These are phyloP conservation scores for Drosophila prolongata DNA, from an alignment of 2,888 invertebrate species.

Conservation along the genomic window DNA sequence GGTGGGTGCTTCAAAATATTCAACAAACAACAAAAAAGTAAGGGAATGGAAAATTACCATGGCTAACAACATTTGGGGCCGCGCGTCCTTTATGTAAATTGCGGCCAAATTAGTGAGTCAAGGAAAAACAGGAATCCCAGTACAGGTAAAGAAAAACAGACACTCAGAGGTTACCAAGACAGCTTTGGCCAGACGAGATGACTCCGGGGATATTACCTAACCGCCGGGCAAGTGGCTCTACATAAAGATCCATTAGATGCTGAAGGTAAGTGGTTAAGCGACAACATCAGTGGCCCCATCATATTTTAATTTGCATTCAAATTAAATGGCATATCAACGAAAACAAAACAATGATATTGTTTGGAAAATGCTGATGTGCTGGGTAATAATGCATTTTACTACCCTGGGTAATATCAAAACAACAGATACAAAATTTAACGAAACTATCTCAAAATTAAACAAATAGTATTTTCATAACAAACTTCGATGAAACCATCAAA, in stretches of 20 bases:
- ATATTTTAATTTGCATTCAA: constrained; percentile 80
- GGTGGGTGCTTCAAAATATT: constrained; percentile 23
- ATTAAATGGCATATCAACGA: constrained; percentile 64
- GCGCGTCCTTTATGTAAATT: constrained; percentile 76
- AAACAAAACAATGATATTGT: constrained; percentile 18
- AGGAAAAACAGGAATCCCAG: constrained; percentile 23
- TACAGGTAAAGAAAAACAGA: constrained; percentile 30
- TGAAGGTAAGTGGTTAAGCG: constrained; percentile 57
- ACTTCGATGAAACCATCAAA: too few species aligned
- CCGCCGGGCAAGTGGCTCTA: constrained; percentile 60
- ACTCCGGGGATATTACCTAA: constrained; percentile 21
- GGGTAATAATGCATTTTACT: too few species aligned
- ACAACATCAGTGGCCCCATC: constrained; percentile 49
- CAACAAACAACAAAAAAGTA: constrained; percentile 24
- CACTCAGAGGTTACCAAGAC: constrained; percentile 28
- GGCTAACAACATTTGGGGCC: constrained; percentile 68
- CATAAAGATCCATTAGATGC: constrained; percentile 77
- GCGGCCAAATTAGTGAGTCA: constrained; percentile 71
- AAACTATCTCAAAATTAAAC: too few species aligned
- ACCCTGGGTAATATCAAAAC: background rate
- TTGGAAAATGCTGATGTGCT: background rate
- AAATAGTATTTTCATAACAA: too few species aligned
- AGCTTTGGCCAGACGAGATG: constrained; percentile 9
- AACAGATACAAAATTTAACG: background rate
- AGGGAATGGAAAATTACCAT: constrained; percentile 57